Evolutionary conservation across 2,888 invertebrate species (phyloP).

Genomic region (Meliscaeva auricollis): DNA sequence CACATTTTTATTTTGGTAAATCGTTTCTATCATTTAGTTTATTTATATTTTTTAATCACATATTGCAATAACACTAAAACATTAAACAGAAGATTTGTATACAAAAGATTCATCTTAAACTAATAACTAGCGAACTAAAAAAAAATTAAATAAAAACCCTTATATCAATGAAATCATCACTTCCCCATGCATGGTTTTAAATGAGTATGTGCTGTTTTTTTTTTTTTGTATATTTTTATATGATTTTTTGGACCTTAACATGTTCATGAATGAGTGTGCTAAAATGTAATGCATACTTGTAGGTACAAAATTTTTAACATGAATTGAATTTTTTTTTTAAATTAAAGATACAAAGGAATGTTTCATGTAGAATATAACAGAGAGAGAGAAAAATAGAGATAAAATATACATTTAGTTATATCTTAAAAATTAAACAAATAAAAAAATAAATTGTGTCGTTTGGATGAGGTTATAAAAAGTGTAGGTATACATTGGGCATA

Average conservation of each 20-base stretch:
- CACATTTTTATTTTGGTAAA: slow-evolving; percentile 43
- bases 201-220: slow-evolving; percentile 28
- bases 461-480: slow-evolving; percentile 7
- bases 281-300: slow-evolving; percentile 10
- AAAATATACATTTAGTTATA: slow-evolving; percentile 51
- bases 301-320: slow-evolving; percentile 14
- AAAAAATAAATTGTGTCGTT: slow-evolving; percentile 19
- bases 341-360: slow-evolving; percentile 56
- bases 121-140: slow-evolving; percentile 61
- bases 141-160: slow-evolving; percentile 69
- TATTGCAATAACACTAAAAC: slow-evolving; percentile 66
- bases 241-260: neutral
- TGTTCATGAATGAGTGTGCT: slow-evolving; percentile 33
- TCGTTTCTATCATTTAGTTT: slow-evolving; percentile 52
- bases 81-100: slow-evolving; percentile 60
- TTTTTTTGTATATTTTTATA: slow-evolving; percentile 1
- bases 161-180: slow-evolving; percentile 44
- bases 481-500: no score
- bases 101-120: slow-evolving; percentile 64
- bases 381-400: neutral
- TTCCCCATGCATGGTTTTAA: slow-evolving; percentile 34
- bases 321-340: slow-evolving; percentile 22
- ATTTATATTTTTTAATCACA: slow-evolving; percentile 72
- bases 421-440: slow-evolving; percentile 43
- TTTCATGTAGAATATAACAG: slow-evolving; percentile 29